Conservation (phyloP, 2,888 invertebrate species). For the Mellilla xanthometata region DNA sequence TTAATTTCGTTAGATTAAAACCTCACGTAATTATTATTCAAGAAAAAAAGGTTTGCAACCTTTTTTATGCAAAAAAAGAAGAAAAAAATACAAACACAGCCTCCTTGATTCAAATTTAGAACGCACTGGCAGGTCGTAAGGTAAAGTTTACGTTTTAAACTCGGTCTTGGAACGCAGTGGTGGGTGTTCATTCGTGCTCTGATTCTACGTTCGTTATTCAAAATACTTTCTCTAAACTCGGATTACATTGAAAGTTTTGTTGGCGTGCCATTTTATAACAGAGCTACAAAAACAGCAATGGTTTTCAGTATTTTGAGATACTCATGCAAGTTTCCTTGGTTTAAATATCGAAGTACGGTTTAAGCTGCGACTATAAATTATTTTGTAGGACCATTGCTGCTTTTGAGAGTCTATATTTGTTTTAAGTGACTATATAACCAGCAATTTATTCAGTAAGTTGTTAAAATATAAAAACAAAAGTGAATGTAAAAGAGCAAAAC, state of each 20-base stretch:
- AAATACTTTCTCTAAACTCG: constrained; percentile 2
- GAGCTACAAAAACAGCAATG: constrained; percentile 2
- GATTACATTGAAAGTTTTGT: constrained; percentile 7
- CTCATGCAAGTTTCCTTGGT: neutral
- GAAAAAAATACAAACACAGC: constrained; percentile 16
- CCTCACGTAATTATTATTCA: neutral
- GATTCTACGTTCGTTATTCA: constrained; percentile 5
- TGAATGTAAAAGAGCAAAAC: constrained; percentile 8
- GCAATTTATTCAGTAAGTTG: neutral
- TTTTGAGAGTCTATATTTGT: neutral
- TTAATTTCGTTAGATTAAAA: neutral
- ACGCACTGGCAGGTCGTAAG: constrained; percentile 49
- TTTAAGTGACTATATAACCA: neutral
- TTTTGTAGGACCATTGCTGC: neutral
- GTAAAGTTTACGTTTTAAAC: constrained; percentile 54
- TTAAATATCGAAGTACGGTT: neutral
- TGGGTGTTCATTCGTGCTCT: constrained; percentile 16
- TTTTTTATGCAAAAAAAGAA: constrained; percentile 1
- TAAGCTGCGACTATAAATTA: neutral
- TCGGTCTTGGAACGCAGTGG: constrained; percentile 10
- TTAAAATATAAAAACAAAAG: constrained; percentile 2
- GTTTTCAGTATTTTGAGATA: neutral
- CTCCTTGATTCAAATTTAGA: constrained; percentile 25
- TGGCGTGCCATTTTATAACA: too few relatives aligned
- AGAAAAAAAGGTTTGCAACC: neutral